phyloP scores from a whole-genome alignment of 2,888 invertebrate genomes.

The Campoletis raptor region DNA sequence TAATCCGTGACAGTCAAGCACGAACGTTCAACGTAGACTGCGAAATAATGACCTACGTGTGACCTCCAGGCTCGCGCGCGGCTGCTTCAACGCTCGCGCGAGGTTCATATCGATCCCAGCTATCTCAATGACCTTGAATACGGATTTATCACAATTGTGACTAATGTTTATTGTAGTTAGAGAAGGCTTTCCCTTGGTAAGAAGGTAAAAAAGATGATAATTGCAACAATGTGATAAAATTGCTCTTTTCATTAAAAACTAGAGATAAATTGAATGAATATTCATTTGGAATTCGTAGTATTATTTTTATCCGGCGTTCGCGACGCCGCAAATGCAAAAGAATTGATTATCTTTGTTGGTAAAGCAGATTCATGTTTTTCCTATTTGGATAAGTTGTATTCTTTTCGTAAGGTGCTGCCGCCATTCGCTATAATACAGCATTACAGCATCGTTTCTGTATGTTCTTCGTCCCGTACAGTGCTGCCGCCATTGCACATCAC shows the following conservation, averaged over 20 bases:
- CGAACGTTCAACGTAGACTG: slow-evolving; percentile 79
- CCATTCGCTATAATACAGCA: not conserved
- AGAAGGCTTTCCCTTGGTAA: not conserved
- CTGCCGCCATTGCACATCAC: slow-evolving; percentile 6
- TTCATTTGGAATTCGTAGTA: slow-evolving; percentile 4
- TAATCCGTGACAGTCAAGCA: slow-evolving; percentile 73
- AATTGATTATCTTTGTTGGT: not conserved
- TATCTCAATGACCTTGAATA: slow-evolving; percentile 48
- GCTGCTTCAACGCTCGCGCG: slow-evolving; percentile 46
- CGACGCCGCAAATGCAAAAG: not conserved
- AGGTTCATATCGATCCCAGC: slow-evolving; percentile 64
- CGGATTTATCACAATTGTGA: slow-evolving; percentile 10
- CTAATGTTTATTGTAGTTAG: not conserved
- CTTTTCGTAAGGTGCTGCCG: not conserved
- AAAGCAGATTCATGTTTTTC: not conserved
- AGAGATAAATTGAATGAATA: not conserved
- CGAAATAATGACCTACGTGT: slow-evolving; percentile 77
- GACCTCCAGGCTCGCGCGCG: slow-evolving; percentile 74
- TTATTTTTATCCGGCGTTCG: slow-evolving; percentile 32
- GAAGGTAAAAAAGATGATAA: not conserved
- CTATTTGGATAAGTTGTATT: not conserved
- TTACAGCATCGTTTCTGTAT: not conserved
- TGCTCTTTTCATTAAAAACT: not conserved
- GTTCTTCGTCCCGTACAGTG: not conserved
- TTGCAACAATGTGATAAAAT: not conserved